Base-by-base conservation (phyloP, 2,888 invertebrate species). In the Nomada fucata region DNA sequence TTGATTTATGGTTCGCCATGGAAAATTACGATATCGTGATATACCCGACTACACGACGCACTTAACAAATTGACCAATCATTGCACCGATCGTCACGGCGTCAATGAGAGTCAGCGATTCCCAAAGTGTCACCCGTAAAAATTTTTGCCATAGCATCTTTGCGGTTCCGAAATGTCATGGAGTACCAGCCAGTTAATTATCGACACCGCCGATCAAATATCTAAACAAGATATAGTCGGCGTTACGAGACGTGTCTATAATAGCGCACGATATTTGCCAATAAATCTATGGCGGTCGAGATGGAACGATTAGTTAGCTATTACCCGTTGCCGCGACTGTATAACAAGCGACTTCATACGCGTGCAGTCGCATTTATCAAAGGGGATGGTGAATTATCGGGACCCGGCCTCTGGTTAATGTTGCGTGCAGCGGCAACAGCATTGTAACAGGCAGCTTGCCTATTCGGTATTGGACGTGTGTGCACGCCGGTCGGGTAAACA, bases 301-400 rank as follows among this genome's bases (percentile, higher is more conserved):
- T 1, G 4, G 7, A 67, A 53, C 15, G 36, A 15, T 11, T 53
- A 53, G 20, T 67, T n/a, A 26, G 3, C 65, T 29, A 50, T 67
- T 53, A 36, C 5, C 36, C 36, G 7, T 36, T 36, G 36, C 36
- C 36, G 47, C 13, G 47, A 3, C 15, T 47, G 47, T 47, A 47
- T 47, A 47, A 47, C 47, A 47, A 42, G 26, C 11, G 29, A 59
- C 20, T 20, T 50, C 9, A 23, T 70, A 29, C 23, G 15, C 23
- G 9, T 5, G 20, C 52, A 64, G 23, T 36, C 4, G 36, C 81
- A 36, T 73, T 61, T 70, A 74, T 79, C 79, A 60, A 53, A 47
- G 59, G 42, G 67, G 23, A 20, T 47, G 76, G n/a, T 79, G 63
- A 69, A 78, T 78, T 64, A 76, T 76, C 63, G 76, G 42, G 75